Percentiles rank a stretch among this genome's conserved stretches.
These are phyloP conservation scores for Nebria brevicollis DNA, from an alignment of 2,888 invertebrate genomes.

Conservation along the genomic window DNA sequence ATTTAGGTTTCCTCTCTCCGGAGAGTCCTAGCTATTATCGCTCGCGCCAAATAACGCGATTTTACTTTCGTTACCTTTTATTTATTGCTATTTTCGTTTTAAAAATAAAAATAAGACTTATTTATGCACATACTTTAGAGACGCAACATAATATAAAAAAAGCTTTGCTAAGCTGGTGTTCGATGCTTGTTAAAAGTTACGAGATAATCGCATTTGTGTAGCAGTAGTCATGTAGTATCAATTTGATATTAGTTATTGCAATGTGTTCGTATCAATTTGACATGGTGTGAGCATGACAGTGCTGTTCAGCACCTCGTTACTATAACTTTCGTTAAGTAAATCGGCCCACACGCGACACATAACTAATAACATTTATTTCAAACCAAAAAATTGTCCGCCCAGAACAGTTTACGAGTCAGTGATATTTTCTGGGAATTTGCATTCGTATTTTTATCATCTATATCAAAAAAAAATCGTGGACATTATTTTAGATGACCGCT, in stretches of 20 bases:
- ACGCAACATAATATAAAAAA: not conserved
- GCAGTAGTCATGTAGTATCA: not conserved
- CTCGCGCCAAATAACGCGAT: too few relatives aligned
- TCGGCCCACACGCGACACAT: not conserved
- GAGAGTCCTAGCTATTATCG: too few relatives aligned
- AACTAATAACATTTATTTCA: not conserved
- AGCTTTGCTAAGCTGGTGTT: not conserved
- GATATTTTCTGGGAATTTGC: too few relatives aligned
- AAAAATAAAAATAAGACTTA: too few relatives aligned
- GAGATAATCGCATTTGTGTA: not conserved
- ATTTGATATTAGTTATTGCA: not conserved
- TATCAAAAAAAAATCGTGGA: too few relatives aligned
- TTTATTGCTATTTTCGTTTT: too few relatives aligned
- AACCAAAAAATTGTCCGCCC: not conserved
- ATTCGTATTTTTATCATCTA: too few relatives aligned
- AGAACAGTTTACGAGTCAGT: not conserved
- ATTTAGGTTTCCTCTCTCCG: too few relatives aligned
- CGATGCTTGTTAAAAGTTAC: not conserved
- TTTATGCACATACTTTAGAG: too few relatives aligned
- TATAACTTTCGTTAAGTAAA: not conserved
- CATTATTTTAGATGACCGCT: too few relatives aligned
- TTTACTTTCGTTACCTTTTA: too few relatives aligned
- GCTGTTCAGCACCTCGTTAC: not conserved
- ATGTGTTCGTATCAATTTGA: not conserved
- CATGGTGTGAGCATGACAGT: not conserved